Conservation (phyloP, 2,888 invertebrate genomes). For the Helicoverpa assulta region DNA sequence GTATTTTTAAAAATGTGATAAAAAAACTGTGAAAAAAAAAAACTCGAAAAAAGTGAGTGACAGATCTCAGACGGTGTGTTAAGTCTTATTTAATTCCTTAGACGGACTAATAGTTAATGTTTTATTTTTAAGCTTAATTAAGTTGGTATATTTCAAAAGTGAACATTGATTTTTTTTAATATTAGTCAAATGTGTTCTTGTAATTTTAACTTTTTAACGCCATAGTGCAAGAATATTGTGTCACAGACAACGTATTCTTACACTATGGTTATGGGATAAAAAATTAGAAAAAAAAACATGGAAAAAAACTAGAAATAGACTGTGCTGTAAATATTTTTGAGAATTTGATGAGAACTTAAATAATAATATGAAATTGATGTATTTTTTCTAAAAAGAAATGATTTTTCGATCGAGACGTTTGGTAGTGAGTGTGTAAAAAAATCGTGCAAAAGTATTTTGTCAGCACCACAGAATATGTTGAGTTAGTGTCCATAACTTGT, state of each 20-base stretch:
- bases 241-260: slow-evolving; percentile 49
- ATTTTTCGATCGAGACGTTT: slow-evolving; percentile 70
- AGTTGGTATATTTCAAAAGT: slow-evolving; percentile 63
- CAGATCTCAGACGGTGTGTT: slow-evolving; percentile 87
- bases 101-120: slow-evolving; percentile 72
- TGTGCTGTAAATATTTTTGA: slow-evolving; percentile 78
- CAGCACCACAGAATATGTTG: slow-evolving; percentile 69
- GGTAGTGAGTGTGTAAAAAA: slow-evolving; percentile 68
- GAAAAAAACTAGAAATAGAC: slow-evolving; percentile 73
- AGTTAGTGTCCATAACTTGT: slow-evolving; percentile 45
- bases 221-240: slow-evolving; percentile 42
- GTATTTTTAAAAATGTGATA: slow-evolving; percentile 88
- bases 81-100: slow-evolving; percentile 82
- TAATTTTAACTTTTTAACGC: slow-evolving; percentile 52
- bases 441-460: slow-evolving; percentile 74
- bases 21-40: slow-evolving; percentile 84
- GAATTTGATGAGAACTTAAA: slow-evolving; percentile 63
- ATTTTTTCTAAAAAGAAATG: slow-evolving; percentile 77
- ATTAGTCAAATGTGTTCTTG: slow-evolving; percentile 78
- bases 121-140: slow-evolving; percentile 69
- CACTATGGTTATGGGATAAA: slow-evolving; percentile 51
- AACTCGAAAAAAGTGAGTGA: slow-evolving; percentile 86
- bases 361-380: slow-evolving; percentile 71
- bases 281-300: slow-evolving; percentile 61
- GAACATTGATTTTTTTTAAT: slow-evolving; percentile 60